These are phyloP conservation scores for Dallia pectoralis DNA, from an alignment of 2,797 vertebrate genomes.

Conservation along the genomic window DNA sequence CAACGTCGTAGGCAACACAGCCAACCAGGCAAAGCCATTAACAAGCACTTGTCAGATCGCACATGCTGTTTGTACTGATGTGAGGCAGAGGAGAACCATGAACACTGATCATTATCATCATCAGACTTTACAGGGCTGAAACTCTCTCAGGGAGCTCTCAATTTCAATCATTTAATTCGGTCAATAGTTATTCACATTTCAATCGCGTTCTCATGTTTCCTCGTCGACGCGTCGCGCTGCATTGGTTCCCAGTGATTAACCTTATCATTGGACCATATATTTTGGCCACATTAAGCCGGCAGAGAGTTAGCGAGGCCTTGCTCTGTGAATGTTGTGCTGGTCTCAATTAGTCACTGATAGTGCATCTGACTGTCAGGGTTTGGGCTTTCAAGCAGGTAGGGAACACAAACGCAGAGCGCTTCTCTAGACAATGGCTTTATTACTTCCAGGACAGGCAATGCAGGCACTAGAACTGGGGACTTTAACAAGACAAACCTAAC, in stretches of 20 bases:
- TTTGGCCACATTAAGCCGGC: constrained; percentile 67
- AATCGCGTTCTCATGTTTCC: constrained; percentile 59
- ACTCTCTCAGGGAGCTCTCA: constrained; percentile 48
- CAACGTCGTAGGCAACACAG: neutral
- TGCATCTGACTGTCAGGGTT: no score
- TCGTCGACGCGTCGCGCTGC: constrained; percentile 52
- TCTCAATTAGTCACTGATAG: constrained; percentile 80
- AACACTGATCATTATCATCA: neutral
- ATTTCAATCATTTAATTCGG: constrained; percentile 59
- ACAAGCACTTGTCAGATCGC: neutral
- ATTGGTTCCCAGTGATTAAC: constrained; percentile 71
- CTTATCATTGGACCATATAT: constrained; percentile 70
- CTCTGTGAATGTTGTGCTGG: constrained; percentile 65
- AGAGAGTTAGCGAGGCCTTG: constrained; percentile 53
- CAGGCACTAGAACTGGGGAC: no score
- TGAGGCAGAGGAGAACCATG: neutral
- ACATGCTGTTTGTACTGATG: neutral
- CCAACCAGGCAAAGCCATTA: neutral
- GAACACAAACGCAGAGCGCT: no score
- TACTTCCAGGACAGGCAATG: no score
- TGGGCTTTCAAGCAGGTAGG: no score
- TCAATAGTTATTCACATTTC: constrained; percentile 69
- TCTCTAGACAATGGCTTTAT: no score
- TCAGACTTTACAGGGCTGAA: neutral
- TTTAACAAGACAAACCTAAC: no score